A percentile compares a stretch with the other conserved stretches of the same genome.
Conservation (phyloP, 2,888 invertebrate genomes). For the Carpatolechia fugitivella region DNA sequence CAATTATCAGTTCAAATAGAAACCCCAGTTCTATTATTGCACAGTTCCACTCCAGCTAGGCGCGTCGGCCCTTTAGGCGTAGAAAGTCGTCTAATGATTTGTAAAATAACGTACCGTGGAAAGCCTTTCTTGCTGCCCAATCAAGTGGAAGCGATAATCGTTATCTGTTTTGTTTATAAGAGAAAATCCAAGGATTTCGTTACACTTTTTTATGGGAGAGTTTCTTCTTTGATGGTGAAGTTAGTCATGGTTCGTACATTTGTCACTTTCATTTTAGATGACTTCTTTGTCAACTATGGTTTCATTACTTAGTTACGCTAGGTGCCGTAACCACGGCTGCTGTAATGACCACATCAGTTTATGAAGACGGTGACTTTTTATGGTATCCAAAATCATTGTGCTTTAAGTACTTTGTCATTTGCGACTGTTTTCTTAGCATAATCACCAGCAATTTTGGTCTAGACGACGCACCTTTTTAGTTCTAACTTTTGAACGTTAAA, state of each 20-base stretch:
- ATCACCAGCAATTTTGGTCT: too few species aligned
- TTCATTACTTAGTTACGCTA: neutral
- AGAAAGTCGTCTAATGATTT: conserved; percentile 25
- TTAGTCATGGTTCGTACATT: neutral
- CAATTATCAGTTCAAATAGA: neutral
- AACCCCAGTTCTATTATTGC: conserved; percentile 16
- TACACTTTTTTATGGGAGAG: neutral
- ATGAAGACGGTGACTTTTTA: too few species aligned
- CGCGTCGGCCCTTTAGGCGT: conserved; percentile 25
- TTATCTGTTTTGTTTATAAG: neutral
- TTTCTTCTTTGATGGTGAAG: neutral
- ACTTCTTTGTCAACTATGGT: neutral
- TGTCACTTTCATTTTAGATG: neutral
- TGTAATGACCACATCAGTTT: neutral
- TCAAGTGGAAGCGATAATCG: neutral
- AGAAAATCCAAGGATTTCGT: neutral
- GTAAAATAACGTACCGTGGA: conserved; percentile 9
- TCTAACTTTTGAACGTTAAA: too few species aligned
- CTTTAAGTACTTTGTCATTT: too few species aligned
- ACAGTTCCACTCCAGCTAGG: too few species aligned
- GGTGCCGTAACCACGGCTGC: neutral
- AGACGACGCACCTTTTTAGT: too few species aligned
- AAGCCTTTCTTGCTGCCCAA: neutral
- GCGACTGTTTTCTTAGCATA: too few species aligned
- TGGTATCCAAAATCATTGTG: too few species aligned